phyloP scores from a whole-genome alignment of 2,888 invertebrate genomes.

The Tachina grossa region DNA sequence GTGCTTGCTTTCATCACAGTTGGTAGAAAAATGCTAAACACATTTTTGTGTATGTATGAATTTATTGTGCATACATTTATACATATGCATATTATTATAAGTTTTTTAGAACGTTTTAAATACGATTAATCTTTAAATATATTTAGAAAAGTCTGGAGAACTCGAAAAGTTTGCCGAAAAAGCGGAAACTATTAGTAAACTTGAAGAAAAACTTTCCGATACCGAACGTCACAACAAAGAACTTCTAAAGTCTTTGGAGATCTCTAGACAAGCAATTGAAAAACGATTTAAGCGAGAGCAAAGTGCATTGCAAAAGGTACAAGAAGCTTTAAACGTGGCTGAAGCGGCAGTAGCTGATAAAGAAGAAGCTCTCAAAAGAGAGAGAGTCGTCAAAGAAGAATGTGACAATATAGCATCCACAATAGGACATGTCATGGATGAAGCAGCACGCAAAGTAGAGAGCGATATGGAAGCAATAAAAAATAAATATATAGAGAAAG shows the following conservation, averaged over 20 bases:
- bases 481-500: conserved; percentile 85
- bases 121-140: conserved; percentile 13
- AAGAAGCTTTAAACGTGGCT: conserved; percentile 85
- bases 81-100: not conserved
- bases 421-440: conserved; percentile 84
- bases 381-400: conserved; percentile 84
- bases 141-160: conserved; percentile 71
- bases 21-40: too few species aligned
- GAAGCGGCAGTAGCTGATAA: conserved; percentile 85
- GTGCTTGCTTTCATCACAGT: too few species aligned
- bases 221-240: conserved; percentile 76
- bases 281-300: conserved; percentile 83
- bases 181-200: conserved; percentile 60
- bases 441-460: conserved; percentile 84
- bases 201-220: conserved; percentile 77
- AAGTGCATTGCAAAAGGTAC: conserved; percentile 84
- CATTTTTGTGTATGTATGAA: too few species aligned
- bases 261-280: conserved; percentile 81
- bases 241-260: conserved; percentile 82
- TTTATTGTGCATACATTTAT: too few species aligned
- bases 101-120: not conserved
- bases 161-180: conserved; percentile 48
- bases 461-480: conserved; percentile 85
- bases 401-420: conserved; percentile 84
- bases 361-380: conserved; percentile 84